phyloP scores from a whole-genome alignment of 2,113 vertebrate genomes.

The Catharus minimus region DNA sequence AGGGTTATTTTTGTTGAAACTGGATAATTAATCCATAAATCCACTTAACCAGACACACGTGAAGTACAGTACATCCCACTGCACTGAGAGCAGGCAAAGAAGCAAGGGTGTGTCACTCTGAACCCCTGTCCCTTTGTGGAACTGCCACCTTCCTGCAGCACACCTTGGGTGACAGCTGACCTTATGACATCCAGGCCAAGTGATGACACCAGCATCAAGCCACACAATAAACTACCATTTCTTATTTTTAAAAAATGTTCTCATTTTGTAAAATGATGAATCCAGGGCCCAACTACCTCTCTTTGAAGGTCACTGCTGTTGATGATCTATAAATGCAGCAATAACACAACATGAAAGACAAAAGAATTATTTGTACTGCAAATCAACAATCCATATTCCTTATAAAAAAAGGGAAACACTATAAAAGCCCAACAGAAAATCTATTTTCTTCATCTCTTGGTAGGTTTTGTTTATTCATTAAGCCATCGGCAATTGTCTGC shows the following conservation, averaged over 20 bases:
- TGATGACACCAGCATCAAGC: background rate
- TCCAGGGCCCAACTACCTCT: background rate
- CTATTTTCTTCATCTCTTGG: background rate
- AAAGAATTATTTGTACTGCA: background rate
- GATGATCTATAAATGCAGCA: background rate
- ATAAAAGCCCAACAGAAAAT: background rate
- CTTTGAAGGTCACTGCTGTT: background rate
- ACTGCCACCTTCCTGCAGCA: background rate
- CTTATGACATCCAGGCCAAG: accelerated
- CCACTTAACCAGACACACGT: slow-evolving; percentile 13
- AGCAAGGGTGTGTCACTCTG: background rate
- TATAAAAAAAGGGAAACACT: background rate
- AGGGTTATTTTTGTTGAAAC: slow-evolving; percentile 43
- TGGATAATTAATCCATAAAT: slow-evolving; percentile 47
- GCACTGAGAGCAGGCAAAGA: background rate
- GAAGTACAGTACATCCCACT: background rate
- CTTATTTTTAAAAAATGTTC: accelerated
- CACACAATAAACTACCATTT: background rate
- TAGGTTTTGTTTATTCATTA: background rate
- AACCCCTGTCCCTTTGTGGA: background rate
- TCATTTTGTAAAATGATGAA: background rate
- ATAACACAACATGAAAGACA: background rate
- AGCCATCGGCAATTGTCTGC: background rate
- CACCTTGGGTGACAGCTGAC: background rate
- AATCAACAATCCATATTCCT: background rate